These are phyloP conservation scores for Ennomos fuscantarius DNA, from an alignment of 2,888 invertebrate genomes.

Conservation along the genomic window DNA sequence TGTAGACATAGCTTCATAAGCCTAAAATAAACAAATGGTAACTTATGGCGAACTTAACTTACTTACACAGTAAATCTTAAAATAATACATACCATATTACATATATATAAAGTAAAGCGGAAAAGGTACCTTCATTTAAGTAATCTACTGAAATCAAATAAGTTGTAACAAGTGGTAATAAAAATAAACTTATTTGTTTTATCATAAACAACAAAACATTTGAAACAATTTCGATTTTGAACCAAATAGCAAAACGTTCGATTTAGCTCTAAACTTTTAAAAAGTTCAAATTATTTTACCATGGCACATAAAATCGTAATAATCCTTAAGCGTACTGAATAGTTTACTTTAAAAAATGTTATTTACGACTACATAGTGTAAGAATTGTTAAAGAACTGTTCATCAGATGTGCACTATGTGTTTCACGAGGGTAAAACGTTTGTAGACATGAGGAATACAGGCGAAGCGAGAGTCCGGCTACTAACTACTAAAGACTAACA, in stretches of 20 bases:
- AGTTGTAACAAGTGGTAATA: neutral
- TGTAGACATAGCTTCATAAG: conserved; percentile 15
- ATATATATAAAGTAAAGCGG: neutral
- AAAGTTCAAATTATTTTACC: conserved; percentile 11
- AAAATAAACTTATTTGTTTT: neutral
- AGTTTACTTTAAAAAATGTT: conserved; percentile 11
- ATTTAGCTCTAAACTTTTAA: conserved; percentile 5
- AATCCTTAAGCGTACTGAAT: conserved; percentile 8
- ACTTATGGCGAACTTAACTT: conserved; percentile 12
- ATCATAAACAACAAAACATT: conserved; percentile 4
- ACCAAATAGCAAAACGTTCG: neutral
- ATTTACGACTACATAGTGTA: conserved; percentile 4
- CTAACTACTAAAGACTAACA: conserved; percentile 36
- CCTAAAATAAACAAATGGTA: conserved; percentile 17
- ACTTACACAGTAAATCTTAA: conserved; percentile 14
- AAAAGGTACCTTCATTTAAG: conserved; percentile 5
- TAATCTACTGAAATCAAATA: neutral
- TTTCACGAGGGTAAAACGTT: conserved; percentile 8
- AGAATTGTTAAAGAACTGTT: conserved; percentile 3
- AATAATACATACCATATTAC: conserved; percentile 9
- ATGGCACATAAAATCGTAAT: conserved; percentile 21
- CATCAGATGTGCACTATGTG: conserved; percentile 7
- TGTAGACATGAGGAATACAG: conserved; percentile 12
- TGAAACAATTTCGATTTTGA: conserved; percentile 1
- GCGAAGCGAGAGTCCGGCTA: conserved; percentile 14